Conservation (phyloP, 1,140 invertebrate genomes). For the Aethina tumida region DNA sequence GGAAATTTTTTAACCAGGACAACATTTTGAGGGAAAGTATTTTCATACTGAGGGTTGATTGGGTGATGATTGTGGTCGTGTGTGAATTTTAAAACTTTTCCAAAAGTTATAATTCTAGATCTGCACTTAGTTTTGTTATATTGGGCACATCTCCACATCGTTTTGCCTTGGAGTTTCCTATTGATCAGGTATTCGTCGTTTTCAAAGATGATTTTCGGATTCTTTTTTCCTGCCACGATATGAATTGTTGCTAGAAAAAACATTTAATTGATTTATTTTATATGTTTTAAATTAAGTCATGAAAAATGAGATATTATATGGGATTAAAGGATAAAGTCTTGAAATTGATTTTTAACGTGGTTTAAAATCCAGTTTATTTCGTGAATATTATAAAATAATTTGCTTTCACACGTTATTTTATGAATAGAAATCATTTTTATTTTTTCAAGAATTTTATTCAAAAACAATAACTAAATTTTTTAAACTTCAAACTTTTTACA, state of each 20-base stretch:
- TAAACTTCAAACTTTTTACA: too few species aligned
- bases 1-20: neutral
- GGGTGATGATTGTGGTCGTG: constrained; percentile 17
- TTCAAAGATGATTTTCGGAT: constrained; percentile 18
- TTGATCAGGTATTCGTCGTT: constrained; percentile 15
- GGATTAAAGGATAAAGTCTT: neutral
- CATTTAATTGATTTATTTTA: constrained; percentile 2
- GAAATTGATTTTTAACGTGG: neutral
- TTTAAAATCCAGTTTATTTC: neutral
- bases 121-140: constrained; percentile 17
- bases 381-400: neutral
- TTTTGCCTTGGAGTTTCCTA: constrained; percentile 11
- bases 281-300: neutral
- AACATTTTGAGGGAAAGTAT: constrained; percentile 5
- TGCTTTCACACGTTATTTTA: neutral
- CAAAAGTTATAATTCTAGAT: constrained; percentile 18
- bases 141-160: constrained; percentile 18
- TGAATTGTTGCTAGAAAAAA: constrained; percentile 17
- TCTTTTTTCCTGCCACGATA: constrained; percentile 15
- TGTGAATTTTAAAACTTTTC: constrained; percentile 14
- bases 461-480: too few species aligned
- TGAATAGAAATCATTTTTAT: constrained; percentile 1
- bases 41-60: constrained; percentile 1
- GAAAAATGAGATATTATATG: neutral
- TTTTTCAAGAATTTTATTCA: too few species aligned